Conservation (phyloP, 2,888 invertebrate genomes). For the Biston betularia region DNA sequence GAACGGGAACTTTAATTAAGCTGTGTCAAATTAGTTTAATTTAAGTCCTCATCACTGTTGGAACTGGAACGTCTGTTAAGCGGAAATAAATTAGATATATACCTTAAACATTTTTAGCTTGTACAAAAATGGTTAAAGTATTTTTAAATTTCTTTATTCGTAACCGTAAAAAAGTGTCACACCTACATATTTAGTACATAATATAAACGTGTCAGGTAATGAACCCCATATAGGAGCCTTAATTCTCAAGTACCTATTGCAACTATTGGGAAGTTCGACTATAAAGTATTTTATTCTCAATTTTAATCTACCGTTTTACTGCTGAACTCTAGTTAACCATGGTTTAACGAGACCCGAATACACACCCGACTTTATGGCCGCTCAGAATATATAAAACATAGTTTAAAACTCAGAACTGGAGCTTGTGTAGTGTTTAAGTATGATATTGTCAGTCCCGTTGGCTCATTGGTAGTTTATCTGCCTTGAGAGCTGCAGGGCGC, state of each 20-base stretch:
- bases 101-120: too few species aligned
- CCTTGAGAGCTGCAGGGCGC: too few species aligned
- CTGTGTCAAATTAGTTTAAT: too few species aligned
- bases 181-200: neutral
- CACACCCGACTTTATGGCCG: neutral
- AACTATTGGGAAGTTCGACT: constrained; percentile 22
- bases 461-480: too few species aligned
- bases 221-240: neutral
- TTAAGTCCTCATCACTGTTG: too few species aligned
- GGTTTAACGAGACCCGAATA: constrained; percentile 27
- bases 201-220: constrained; percentile 2
- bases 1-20: too few species aligned
- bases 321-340: constrained; percentile 32
- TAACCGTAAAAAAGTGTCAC: too few species aligned
- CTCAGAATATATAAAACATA: neutral
- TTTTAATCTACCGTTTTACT: constrained; percentile 29
- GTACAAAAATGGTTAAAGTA: too few species aligned
- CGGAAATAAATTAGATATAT: too few species aligned
- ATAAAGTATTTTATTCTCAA: constrained; percentile 28
- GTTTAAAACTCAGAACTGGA: neutral
- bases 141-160: too few species aligned
- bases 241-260: constrained; percentile 3
- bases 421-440: neutral
- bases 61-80: too few species aligned
- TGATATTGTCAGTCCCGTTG: too few species aligned